phyloP scores from a whole-genome alignment of 2,113 vertebrate genomes.

The Pygoscelis antarcticus region DNA sequence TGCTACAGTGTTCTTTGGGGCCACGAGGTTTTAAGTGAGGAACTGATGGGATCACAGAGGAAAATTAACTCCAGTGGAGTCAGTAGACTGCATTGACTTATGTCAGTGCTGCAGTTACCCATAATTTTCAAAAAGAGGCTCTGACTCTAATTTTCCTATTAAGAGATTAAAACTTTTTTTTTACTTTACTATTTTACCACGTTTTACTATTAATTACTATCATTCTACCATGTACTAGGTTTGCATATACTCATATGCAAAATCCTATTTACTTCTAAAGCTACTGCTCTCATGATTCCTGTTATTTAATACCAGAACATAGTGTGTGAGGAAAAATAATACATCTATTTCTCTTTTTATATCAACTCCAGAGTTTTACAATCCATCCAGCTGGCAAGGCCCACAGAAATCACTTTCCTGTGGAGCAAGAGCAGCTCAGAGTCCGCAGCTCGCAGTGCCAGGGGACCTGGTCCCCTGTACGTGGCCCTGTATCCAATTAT shows the following conservation, averaged over 20 bases:
- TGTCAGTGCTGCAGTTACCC: background rate
- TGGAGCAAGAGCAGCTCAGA: background rate
- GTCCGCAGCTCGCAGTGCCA: background rate
- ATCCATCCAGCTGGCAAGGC: background rate
- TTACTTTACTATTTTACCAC: background rate
- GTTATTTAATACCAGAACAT: background rate
- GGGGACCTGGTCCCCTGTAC: background rate
- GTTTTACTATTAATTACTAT: background rate
- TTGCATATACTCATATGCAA: background rate
- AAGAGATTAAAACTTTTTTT: background rate
- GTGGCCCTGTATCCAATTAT: background rate
- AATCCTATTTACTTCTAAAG: background rate
- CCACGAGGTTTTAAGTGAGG: background rate
- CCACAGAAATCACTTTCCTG: background rate
- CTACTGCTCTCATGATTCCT: background rate
- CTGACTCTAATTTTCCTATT: background rate
- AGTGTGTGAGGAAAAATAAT: background rate
- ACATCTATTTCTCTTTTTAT: background rate
- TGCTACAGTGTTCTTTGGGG: background rate
- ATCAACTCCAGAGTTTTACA: background rate
- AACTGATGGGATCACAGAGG: background rate
- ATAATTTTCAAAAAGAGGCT: background rate
- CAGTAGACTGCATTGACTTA: background rate
- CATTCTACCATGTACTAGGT: background rate
- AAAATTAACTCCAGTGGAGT: background rate